These are phyloP conservation scores for Syngnathus scovelli DNA, from an alignment of 2,113 vertebrate species.

Conservation along the genomic window DNA sequence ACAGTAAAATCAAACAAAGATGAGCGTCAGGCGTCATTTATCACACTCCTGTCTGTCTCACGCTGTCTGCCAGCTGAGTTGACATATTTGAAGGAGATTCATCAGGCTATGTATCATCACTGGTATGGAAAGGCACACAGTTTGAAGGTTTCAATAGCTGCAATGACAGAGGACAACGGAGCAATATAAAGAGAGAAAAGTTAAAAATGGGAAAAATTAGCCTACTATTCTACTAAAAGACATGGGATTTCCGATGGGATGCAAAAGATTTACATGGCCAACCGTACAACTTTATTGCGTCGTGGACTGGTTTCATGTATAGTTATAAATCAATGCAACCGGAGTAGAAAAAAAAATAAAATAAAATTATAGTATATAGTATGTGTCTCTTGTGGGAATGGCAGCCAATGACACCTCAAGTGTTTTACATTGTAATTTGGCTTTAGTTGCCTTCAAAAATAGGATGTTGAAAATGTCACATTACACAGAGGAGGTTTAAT, in stretches of 20 bases:
- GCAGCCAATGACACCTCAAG: too few species aligned
- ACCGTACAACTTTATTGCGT: too few species aligned
- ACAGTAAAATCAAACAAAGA: constrained; percentile 37
- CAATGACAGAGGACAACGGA: constrained; percentile 3
- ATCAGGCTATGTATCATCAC: constrained; percentile 44
- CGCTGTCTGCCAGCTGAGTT: constrained; percentile 21
- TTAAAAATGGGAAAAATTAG: constrained; percentile 26
- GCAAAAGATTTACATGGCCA: too few species aligned
- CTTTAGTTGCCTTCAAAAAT: too few species aligned
- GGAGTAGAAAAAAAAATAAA: too few species aligned
- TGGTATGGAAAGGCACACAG: constrained; percentile 10
- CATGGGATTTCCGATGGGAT: not conserved
- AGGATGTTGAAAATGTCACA: too few species aligned
- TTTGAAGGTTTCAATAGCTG: not conserved
- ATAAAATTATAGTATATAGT: too few species aligned
- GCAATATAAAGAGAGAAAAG: constrained; percentile 19
- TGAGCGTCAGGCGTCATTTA: constrained; percentile 22
- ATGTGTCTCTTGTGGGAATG: too few species aligned
- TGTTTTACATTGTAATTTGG: too few species aligned
- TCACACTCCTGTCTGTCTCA: constrained; percentile 39
- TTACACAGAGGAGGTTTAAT: too few species aligned
- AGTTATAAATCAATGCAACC: too few species aligned
- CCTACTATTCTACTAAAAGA: constrained; percentile 34
- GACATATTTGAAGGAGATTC: constrained; percentile 36
- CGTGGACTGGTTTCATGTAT: too few species aligned